Evolutionary conservation across 2,113 vertebrate genomes (phyloP), one percentile per base, ranked within the genome.

Genomic region (Nesoenas mayeri): DNA sequence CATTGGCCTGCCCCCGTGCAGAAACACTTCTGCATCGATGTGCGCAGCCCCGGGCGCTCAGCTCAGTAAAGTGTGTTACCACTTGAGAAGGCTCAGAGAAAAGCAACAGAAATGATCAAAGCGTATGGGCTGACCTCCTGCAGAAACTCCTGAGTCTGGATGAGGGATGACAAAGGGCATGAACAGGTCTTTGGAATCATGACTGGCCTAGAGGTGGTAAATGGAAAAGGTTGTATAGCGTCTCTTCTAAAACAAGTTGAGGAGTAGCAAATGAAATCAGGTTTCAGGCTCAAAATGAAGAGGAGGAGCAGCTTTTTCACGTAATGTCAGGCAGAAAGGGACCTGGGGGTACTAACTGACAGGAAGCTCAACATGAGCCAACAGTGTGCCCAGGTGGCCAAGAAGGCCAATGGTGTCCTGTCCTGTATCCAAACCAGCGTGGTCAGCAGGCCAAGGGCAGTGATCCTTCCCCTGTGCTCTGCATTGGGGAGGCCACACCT

Each of bases 1-100:
- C 40, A 31, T 38, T 0, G 0, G 28, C 26, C 3, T 11, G 28
- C 4, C 62, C 2, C 2, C 0, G 6, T 51, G n/a, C 13, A 44
- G 7, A 44, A 51, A 2, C 58, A 40, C n/a, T 65, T 77, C 44
- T 65, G 58, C 34, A 17, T 38, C 69, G 44, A 4, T 48, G 34
- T 36, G 69, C 44, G 36, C 47, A 83, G 28, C 40, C 69, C 61
- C 66, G 29, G 40, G 21, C 51, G 31, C 60, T 93, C 71, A 67
- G 31, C 51, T 47, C 66, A 50, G 4, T 60, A 32, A 85, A 50
- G n/a, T 40, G 18, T 16, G 16, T 15, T 74, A 44, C 40, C 54
- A 58, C 16, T 50, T 67, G 42, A 69, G 74, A 70, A 87, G 29
- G 64, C 44, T 91, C 31, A 50, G 47, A 61, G 67, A 62, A 51